These are phyloP conservation scores for Cerastoderma edule DNA, from an alignment of 2,888 invertebrate species.

Conservation along the genomic window DNA sequence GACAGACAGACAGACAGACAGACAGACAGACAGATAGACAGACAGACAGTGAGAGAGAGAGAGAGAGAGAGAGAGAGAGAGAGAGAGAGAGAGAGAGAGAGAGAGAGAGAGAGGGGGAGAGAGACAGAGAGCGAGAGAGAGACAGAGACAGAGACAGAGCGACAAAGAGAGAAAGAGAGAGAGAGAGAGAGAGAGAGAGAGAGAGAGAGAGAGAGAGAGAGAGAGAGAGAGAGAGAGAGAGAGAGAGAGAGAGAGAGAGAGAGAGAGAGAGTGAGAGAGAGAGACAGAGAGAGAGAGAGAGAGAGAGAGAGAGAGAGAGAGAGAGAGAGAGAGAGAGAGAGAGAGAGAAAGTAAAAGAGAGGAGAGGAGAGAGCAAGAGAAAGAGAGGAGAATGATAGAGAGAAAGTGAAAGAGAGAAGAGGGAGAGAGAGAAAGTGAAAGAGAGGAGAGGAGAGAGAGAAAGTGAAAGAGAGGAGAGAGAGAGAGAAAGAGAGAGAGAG, in stretches of 20 bases:
- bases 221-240: neutral
- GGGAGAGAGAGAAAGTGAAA: no score
- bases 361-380: no score
- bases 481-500: constrained; percentile 18
- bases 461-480: no score
- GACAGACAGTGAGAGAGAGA: neutral
- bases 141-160: no score
- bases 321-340: no score
- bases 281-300: neutral
- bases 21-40: neutral
- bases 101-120: constrained; percentile 4
- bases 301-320: neutral
- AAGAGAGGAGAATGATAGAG: no score
- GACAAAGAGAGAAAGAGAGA: neutral
- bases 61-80: neutral
- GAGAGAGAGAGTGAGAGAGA: neutral
- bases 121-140: no score
- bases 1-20: neutral
- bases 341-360: no score
- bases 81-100: constrained; percentile 12
- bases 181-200: constrained; percentile 11
- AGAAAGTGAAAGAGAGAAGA: no score
- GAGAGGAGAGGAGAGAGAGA: no score
- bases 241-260: constrained; percentile 6
- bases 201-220: neutral